phyloP scores from a whole-genome alignment of 2,797 vertebrate species.

The Acanthiza pusilla region DNA sequence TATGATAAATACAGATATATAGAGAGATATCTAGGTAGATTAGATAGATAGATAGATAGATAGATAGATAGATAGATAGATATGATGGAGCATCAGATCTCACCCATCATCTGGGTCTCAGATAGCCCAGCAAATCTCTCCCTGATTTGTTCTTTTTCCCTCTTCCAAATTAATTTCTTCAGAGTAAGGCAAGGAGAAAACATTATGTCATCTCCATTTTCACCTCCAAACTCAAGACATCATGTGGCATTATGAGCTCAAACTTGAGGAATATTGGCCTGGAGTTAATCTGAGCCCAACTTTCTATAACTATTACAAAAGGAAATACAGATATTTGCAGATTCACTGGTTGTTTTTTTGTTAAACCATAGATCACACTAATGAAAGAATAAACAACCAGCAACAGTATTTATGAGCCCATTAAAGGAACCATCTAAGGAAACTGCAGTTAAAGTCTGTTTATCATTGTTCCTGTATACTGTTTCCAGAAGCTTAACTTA shows the following conservation, averaged over 20 bases:
- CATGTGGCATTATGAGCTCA: background rate
- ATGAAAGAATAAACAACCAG: slow-evolving; percentile 43
- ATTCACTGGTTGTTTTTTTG: background rate
- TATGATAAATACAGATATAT: background rate
- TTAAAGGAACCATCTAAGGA: slow-evolving; percentile 26
- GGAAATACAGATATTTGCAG: background rate
- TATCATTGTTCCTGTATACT: background rate
- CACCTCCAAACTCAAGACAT: background rate
- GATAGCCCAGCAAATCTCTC: background rate
- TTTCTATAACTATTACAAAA: background rate
- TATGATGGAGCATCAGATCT: background rate
- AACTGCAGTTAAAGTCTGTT: slow-evolving; percentile 48
- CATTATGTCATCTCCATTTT: background rate
- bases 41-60: background rate
- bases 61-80: background rate
- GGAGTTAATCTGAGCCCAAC: background rate
- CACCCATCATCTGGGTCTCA: background rate
- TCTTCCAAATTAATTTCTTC: background rate
- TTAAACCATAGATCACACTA: slow-evolving; percentile 1
- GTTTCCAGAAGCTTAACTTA: slow-evolving; percentile 45
- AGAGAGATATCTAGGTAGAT: too few species aligned
- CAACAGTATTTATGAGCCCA: slow-evolving; percentile 45
- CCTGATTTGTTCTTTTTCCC: background rate
- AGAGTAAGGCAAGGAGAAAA: background rate
- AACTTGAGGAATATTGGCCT: background rate